Percentiles rank a stretch among this genome's conserved stretches.
Conservation (phyloP, 2,888 invertebrate genomes). For the Cecidostiba fungosa region DNA sequence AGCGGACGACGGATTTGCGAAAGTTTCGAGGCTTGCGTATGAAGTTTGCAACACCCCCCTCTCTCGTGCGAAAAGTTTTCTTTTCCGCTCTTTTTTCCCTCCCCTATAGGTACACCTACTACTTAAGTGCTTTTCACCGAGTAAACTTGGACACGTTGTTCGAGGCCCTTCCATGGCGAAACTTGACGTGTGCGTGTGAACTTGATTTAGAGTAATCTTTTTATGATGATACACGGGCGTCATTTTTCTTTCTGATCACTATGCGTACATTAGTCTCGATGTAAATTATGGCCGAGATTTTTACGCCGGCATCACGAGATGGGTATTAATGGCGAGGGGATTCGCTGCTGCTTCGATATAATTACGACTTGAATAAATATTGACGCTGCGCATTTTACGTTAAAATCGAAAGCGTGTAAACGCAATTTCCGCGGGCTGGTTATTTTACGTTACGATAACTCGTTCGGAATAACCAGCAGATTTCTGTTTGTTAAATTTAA, state of each 20-base stretch:
- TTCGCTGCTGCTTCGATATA: not conserved
- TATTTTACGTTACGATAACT: not conserved
- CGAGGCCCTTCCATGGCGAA: constrained; percentile 6
- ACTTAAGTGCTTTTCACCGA: constrained; percentile 41
- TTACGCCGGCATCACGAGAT: too few species aligned
- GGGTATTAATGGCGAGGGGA: not conserved
- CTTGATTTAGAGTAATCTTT: constrained; percentile 37
- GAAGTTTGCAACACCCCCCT: constrained; percentile 39
- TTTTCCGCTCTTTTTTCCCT: not conserved
- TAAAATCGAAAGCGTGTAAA: not conserved
- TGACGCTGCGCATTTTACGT: not conserved
- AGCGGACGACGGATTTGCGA: constrained; percentile 22
- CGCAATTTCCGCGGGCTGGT: not conserved
- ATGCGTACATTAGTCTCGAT: not conserved
- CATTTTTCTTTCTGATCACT: not conserved
- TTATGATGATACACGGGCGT: not conserved
- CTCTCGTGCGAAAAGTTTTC: constrained; percentile 3
- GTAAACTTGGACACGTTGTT: constrained; percentile 38
- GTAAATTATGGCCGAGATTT: not conserved
- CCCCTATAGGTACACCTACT: not conserved
- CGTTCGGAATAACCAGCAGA: not conserved
- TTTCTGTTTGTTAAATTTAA: not conserved
- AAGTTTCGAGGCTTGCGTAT: constrained; percentile 41
- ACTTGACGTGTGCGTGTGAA: constrained; percentile 26
- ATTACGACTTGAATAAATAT: not conserved